phyloP scores from a whole-genome alignment of 2,888 invertebrate genomes.

The Gandaritis pyraliata region DNA sequence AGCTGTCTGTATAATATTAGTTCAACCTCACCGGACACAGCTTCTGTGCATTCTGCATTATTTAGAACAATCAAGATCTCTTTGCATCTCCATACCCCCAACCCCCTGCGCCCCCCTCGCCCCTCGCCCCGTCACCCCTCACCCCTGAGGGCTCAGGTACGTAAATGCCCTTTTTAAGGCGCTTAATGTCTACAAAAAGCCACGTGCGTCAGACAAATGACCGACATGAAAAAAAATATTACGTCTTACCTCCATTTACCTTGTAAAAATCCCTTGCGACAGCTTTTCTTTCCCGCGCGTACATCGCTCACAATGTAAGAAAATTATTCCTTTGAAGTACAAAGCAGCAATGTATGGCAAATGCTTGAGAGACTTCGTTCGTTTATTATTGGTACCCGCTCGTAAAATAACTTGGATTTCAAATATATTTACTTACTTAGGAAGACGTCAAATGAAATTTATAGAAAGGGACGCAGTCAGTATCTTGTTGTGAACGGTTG shows the following conservation, averaged over 20 bases:
- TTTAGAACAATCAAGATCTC: slow-evolving; percentile 42
- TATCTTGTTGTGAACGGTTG: slow-evolving; percentile 41
- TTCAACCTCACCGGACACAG: slow-evolving; percentile 13
- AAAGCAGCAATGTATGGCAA: slow-evolving; percentile 21
- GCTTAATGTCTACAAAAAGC: slow-evolving; percentile 70
- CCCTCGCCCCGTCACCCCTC: slow-evolving; percentile 2
- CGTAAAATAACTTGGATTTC: slow-evolving; percentile 59
- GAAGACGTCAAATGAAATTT: slow-evolving; percentile 60
- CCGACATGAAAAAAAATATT: slow-evolving; percentile 66
- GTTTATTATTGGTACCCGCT: slow-evolving; percentile 20
- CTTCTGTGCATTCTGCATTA: slow-evolving; percentile 21
- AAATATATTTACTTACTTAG: slow-evolving; percentile 59
- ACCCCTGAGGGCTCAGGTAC: slow-evolving; percentile 34
- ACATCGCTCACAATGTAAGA: slow-evolving; percentile 21
- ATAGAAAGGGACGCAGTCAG: slow-evolving; percentile 49
- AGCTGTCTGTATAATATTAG: slow-evolving; percentile 3
- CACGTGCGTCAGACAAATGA: slow-evolving; percentile 71
- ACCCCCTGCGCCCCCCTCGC: slow-evolving; percentile 1
- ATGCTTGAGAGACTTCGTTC: slow-evolving; percentile 1
- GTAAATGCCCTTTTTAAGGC: slow-evolving; percentile 69
- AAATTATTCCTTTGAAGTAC: background rate
- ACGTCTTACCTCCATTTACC: slow-evolving; percentile 53
- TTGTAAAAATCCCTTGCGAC: slow-evolving; percentile 22
- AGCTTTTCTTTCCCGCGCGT: background rate
- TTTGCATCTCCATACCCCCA: no score